These are phyloP conservation scores for Bubo bubo DNA, from an alignment of 2,113 vertebrate genomes.

Conservation along the genomic window DNA sequence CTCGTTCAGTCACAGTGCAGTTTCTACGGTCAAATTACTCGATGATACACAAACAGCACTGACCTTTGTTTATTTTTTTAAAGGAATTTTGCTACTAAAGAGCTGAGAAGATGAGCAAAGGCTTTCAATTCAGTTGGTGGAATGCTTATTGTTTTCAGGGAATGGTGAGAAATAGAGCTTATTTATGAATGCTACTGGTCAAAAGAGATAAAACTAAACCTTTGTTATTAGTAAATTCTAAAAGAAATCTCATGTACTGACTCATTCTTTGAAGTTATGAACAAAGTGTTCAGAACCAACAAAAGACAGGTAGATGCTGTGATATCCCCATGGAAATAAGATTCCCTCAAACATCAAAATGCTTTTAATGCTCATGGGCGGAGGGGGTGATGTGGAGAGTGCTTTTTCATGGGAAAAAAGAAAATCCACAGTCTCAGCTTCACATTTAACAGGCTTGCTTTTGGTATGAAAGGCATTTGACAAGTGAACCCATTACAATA, in stretches of 20 bases:
- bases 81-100: neutral
- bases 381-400: neutral
- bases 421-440: neutral
- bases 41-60: neutral
- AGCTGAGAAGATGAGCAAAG: neutral
- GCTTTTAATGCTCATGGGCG: neutral
- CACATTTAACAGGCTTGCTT: constrained; percentile 27
- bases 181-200: neutral
- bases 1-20: neutral
- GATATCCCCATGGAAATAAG: neutral
- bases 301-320: neutral
- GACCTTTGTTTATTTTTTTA: neutral
- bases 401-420: neutral
- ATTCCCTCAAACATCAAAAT: neutral
- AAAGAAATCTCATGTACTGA: neutral
- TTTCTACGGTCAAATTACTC: neutral
- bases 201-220: neutral
- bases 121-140: neutral
- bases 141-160: neutral
- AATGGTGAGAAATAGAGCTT: neutral
- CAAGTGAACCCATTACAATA: constrained; percentile 35
- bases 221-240: neutral
- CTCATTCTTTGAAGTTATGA: neutral
- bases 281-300: neutral
- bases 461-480: constrained; percentile 44